These are phyloP conservation scores for Trogon melanurus DNA, from an alignment of 2,113 vertebrate species.

Conservation along the genomic window DNA sequence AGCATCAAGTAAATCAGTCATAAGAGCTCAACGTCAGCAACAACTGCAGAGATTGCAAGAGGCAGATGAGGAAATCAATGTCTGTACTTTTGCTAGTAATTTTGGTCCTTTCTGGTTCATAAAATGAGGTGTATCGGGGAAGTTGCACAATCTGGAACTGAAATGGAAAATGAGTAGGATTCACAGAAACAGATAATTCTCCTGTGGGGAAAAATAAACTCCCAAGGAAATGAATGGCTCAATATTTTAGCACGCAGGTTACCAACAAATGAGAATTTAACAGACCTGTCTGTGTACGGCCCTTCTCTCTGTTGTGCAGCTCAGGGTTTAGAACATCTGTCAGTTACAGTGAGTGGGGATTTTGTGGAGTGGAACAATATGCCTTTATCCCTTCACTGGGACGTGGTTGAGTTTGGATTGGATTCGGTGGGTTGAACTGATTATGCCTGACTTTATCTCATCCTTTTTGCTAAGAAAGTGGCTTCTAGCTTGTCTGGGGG, in stretches of 20 bases:
- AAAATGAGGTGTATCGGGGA: background rate
- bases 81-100: background rate
- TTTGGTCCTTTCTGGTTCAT: background rate
- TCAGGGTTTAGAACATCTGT: background rate
- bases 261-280: background rate
- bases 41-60: background rate
- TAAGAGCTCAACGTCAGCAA: background rate
- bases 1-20: background rate
- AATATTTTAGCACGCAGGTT: background rate
- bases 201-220: constrained; percentile 22
- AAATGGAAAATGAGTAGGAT: background rate
- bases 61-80: background rate
- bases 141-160: constrained; percentile 5
- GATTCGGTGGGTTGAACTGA: background rate
- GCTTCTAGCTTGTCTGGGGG: background rate
- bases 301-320: background rate
- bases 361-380: background rate
- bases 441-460: background rate
- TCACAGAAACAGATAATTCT: constrained; percentile 7
- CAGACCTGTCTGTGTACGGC: background rate
- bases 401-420: background rate
- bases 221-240: background rate
- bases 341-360: background rate
- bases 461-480: background rate
- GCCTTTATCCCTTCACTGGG: background rate